Evolutionary conservation across 2,113 vertebrate species (phyloP).

Genomic region (Platichthys stellatus): DNA sequence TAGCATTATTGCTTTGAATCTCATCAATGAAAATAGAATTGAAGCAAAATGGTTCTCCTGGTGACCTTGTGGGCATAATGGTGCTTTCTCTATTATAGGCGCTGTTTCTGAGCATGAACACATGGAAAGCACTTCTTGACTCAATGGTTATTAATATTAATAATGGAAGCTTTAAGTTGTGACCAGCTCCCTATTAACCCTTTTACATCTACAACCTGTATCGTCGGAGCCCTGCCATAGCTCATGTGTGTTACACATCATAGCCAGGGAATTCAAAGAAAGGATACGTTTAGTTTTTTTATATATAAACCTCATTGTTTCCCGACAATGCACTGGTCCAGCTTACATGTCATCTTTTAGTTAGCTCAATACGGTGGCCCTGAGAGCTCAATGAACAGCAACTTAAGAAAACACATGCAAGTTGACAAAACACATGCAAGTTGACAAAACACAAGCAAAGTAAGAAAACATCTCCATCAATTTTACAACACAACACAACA

Average conservation of each 20-base stretch:
- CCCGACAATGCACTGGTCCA: too few relatives aligned
- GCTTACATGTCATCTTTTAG: not conserved
- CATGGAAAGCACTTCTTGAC: constrained; percentile 41
- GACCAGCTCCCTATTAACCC: constrained; percentile 50
- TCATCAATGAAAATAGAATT: constrained; percentile 65
- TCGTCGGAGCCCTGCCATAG: not conserved
- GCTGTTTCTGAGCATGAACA: constrained; percentile 45
- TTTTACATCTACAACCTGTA: constrained; percentile 20
- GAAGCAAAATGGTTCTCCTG: constrained; percentile 54
- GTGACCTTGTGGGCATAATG: constrained; percentile 61
- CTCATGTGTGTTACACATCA: not conserved
- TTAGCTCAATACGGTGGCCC: too few relatives aligned
- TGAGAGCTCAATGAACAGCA: too few relatives aligned
- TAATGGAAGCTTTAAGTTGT: constrained; percentile 60
- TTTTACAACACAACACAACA: too few relatives aligned
- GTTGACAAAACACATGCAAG: too few relatives aligned
- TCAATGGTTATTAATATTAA: constrained; percentile 69
- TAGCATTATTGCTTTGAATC: constrained; percentile 60
- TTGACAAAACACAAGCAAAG: too few relatives aligned
- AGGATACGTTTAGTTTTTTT: not conserved
- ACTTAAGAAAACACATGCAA: too few relatives aligned
- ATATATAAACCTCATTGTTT: too few relatives aligned
- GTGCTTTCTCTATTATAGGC: constrained; percentile 36
- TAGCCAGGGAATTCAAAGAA: constrained; percentile 7
- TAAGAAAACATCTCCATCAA: too few relatives aligned